Evolutionary conservation across 2,113 vertebrate species (phyloP).

Genomic region (Cebidichthys violaceus): DNA sequence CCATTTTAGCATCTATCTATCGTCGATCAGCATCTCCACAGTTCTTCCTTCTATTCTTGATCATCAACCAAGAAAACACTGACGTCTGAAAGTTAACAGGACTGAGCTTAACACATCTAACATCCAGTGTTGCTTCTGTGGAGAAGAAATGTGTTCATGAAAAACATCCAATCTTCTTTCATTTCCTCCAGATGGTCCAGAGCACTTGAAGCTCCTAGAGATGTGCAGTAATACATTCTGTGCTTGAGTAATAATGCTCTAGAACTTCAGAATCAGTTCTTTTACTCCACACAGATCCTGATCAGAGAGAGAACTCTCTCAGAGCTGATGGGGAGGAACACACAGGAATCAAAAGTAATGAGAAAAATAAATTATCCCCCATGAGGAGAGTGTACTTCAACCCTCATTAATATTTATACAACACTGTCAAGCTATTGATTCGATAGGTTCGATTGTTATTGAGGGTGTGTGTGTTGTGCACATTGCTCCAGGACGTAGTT

Average conservation of each 20-base stretch:
- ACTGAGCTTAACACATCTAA: background rate
- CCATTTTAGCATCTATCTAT: background rate
- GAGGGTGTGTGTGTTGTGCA: constrained; percentile 1
- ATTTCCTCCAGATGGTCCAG: background rate
- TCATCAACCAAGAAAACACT: background rate
- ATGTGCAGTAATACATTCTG: background rate
- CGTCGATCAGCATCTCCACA: background rate
- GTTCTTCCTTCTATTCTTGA: background rate
- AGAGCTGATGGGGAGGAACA: constrained; percentile 27
- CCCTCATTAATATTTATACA: constrained; percentile 57
- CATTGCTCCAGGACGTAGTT: background rate
- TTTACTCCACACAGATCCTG: background rate
- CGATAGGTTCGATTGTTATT: constrained; percentile 21
- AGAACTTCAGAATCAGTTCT: background rate
- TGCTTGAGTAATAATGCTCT: background rate
- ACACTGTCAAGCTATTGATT: constrained; percentile 42
- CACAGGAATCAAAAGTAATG: constrained; percentile 41
- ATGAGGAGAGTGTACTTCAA: constrained; percentile 23
- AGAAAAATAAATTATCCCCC: constrained; percentile 55
- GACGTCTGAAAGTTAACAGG: background rate
- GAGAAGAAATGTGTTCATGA: background rate
- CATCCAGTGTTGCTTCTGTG: background rate
- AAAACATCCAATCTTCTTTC: too few species aligned
- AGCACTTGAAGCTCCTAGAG: background rate
- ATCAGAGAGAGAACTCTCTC: constrained; percentile 7